Evolutionary conservation across 2,888 invertebrate genomes (phyloP).

Genomic region (Xestia c-nigrum): DNA sequence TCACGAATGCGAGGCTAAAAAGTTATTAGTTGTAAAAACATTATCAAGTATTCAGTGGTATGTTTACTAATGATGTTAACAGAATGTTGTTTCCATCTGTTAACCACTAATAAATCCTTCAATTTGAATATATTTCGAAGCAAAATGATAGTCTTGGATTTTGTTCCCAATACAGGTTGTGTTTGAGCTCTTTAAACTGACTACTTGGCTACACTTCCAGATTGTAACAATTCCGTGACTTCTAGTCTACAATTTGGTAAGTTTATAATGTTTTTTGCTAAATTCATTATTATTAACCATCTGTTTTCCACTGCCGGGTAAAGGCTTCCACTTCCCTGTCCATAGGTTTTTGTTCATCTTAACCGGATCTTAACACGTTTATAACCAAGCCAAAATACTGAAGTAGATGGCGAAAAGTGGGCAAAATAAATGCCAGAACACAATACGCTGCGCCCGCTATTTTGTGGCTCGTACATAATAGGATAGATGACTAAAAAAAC

Average conservation of each 20-base stretch:
- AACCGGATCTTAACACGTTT: too few relatives aligned
- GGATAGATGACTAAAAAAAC: too few relatives aligned
- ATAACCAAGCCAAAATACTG: too few relatives aligned
- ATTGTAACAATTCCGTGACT: conserved; percentile 54
- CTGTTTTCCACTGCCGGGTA: too few relatives aligned
- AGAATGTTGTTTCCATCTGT: conserved; percentile 18
- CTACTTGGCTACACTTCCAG: conserved; percentile 81
- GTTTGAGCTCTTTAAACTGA: conserved; percentile 75
- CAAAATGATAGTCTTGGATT: conserved; percentile 79
- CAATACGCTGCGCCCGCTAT: too few relatives aligned
- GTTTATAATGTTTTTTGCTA: conserved; percentile 49
- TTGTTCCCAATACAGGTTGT: conserved; percentile 83
- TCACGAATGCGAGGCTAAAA: background rate
- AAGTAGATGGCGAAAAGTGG: too few relatives aligned
- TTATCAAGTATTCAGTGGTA: background rate
- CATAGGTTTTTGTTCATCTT: too few relatives aligned
- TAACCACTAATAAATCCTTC: background rate
- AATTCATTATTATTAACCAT: background rate
- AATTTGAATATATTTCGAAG: conserved; percentile 14
- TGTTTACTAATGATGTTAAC: background rate
- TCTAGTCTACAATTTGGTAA: conserved; percentile 63
- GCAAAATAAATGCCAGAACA: too few relatives aligned
- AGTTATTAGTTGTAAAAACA: background rate
- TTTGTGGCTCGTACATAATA: too few relatives aligned
- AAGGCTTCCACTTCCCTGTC: too few relatives aligned